Base-by-base conservation (phyloP, 2,797 vertebrate genomes). In the Podarcis siculus region DNA sequence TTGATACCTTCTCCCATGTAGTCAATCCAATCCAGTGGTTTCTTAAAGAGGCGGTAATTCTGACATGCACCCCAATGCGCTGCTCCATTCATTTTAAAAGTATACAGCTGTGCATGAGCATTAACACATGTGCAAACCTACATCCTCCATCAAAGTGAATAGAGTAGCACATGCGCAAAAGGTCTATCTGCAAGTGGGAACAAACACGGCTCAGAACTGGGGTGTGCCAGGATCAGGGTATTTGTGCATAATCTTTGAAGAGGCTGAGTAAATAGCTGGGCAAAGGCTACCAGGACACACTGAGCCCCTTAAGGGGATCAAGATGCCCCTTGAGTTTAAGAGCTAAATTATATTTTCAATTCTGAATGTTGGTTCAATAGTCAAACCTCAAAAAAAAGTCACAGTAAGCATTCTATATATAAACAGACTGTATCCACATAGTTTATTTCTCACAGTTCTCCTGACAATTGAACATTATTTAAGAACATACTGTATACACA, bases 401-500 rank as follows among this genome's bases (percentile, higher is more conserved):
- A 97, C 96, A 76, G 95, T 94, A 96, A 96, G 94, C 95, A 93
- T 96, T 96, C 96, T 97, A 94, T 95, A 96, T 98, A 97, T 98
- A 98, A 97, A 98, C 98, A 98, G 97, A 98, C 96, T 98, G 97
- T 97, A 98, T 98, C 98, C 98, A 99, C 98, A 98, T 98, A 98
- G 97, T 98, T 99, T 99, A 99, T 99, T 99, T 99, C 96, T 97
- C 98, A 99, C 98, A 95, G 97, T 98, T 98, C 98, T 99, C 98
- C 98, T 98, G 99, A 98, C 98, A 98, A 97, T 97, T 98, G 97
- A 97, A 98, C 98, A 98, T 97, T 97, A 97, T 98, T 98, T 98
- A 99, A 99, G 98, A 99, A 99, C 98, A 98, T 98, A 99, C 98
- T 98, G 98, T 98, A 98, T 98, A 99, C 98, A 99, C 98, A 98